Conservation (phyloP, 2,797 vertebrate genomes). For the Rallus crepitans region DNA sequence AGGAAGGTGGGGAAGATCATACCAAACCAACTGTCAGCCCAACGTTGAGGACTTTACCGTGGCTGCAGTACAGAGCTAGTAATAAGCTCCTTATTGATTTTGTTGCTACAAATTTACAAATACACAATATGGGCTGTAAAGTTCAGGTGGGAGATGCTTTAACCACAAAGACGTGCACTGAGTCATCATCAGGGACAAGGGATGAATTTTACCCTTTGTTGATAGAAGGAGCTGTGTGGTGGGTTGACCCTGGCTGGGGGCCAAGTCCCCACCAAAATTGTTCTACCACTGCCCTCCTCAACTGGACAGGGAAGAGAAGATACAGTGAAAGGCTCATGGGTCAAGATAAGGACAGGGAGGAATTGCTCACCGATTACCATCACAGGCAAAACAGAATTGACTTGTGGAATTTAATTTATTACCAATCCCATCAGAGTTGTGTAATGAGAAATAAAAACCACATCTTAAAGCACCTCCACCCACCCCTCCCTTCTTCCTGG, state of each 20-base stretch:
- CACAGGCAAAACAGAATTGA: neutral
- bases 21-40: neutral
- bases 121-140: neutral
- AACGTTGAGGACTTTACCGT: neutral
- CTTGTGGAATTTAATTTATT: neutral
- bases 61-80: neutral
- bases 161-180: neutral
- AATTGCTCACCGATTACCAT: neutral
- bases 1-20: neutral
- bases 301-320: neutral
- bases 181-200: neutral
- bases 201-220: neutral
- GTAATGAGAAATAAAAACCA: neutral
- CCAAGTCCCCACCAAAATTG: neutral
- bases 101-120: neutral
- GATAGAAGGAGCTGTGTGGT: neutral
- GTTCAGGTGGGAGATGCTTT: neutral
- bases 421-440: neutral
- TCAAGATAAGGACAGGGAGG: neutral
- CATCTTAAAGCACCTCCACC: neutral
- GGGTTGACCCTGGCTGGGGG: neutral
- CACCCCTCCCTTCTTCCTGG: neutral
- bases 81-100: neutral
- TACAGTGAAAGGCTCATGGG: rapidly evolving
- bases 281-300: neutral